These are phyloP conservation scores for Palythoa heliodiscus DNA, from an alignment of 92 coral and sea anemone species.

Conservation along the genomic window DNA sequence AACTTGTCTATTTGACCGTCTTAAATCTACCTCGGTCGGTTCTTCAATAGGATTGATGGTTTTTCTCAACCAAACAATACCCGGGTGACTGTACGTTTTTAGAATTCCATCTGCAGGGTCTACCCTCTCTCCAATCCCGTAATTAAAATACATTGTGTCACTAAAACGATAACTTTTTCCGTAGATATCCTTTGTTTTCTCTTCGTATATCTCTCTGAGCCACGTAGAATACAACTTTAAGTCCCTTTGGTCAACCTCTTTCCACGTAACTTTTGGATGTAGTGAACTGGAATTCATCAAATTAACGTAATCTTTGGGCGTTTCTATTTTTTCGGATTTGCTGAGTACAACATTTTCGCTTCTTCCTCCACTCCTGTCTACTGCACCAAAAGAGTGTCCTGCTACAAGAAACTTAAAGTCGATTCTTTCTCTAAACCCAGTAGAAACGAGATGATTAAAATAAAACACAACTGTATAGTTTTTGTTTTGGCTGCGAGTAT, in stretches of 20 bases:
- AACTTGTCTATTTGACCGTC: not conserved
- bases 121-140: constrained; percentile 33
- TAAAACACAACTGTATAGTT: constrained; percentile 37
- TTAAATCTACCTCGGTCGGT: constrained; percentile 37
- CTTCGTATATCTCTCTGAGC: constrained; percentile 34
- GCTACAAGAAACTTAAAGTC: constrained; percentile 33
- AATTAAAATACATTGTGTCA: constrained; percentile 37
- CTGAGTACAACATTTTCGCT: not conserved
- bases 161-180: constrained; percentile 31
- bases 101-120: constrained; percentile 37
- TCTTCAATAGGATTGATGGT: constrained; percentile 14
- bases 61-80: constrained; percentile 35
- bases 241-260: constrained; percentile 19
- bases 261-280: constrained; percentile 30
- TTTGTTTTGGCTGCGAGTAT: no score
- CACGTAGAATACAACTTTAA: constrained; percentile 42
- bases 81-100: constrained; percentile 43
- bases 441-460: constrained; percentile 27
- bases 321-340: constrained; percentile 12
- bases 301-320: constrained; percentile 32
- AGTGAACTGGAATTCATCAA: constrained; percentile 14
- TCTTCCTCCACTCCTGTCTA: constrained; percentile 26
- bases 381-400: constrained; percentile 45
- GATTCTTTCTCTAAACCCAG: constrained; percentile 29
- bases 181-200: constrained; percentile 13